Conservation (phyloP, 2,113 vertebrate species). For the Bos taurus region DNA sequence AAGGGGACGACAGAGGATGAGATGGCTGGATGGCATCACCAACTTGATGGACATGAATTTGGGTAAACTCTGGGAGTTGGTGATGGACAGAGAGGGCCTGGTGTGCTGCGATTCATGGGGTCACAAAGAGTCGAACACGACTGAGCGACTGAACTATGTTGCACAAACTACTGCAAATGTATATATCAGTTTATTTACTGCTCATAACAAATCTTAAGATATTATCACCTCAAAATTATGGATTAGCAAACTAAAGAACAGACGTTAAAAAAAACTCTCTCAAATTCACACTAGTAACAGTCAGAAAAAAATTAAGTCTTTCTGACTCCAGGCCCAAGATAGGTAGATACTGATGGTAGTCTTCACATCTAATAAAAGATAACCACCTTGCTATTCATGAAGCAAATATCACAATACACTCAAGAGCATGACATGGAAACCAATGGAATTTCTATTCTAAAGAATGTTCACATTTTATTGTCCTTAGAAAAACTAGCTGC, state of each 20-base stretch:
- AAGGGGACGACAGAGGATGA: rapidly evolving
- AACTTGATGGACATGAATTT: no score
- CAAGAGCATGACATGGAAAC: neutral
- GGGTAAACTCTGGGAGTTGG: no score
- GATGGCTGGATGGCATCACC: no score
- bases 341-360: neutral
- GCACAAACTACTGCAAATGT: neutral
- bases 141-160: neutral
- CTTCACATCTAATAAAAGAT: neutral
- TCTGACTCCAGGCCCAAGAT: neutral
- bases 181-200: neutral
- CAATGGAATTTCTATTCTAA: neutral
- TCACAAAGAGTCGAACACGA: rapidly evolving
- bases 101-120: no score
- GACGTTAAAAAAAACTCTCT: neutral
- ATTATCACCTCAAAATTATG: neutral
- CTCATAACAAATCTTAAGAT: neutral
- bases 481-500: neutral
- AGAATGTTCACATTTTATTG: neutral
- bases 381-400: neutral
- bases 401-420: neutral
- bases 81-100: no score
- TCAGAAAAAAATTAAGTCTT: neutral
- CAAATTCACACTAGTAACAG: neutral
- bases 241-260: neutral